Evolutionary conservation across 2,888 invertebrate genomes (phyloP).

Genomic region (Tanypteryx hageni): DNA sequence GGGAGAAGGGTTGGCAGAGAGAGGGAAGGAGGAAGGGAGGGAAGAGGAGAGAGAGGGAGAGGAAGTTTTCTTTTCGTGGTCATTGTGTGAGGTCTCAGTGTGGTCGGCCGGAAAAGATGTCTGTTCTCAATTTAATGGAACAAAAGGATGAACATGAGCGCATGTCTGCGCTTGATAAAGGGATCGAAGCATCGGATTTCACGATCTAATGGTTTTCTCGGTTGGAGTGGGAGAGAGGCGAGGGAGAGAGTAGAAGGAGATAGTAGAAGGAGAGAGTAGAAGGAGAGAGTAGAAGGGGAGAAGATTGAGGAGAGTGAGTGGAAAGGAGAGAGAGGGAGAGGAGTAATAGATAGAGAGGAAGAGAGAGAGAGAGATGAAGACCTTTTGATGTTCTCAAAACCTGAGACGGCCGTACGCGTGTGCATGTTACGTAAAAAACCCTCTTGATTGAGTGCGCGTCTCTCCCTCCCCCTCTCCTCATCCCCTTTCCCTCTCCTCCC

Average conservation of each 20-base stretch:
- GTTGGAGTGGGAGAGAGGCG: background rate
- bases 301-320: background rate
- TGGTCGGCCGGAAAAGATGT: slow-evolving; percentile 55
- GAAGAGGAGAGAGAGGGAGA: background rate
- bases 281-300: background rate
- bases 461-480: too few relatives aligned
- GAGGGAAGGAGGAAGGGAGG: background rate
- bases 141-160: slow-evolving; percentile 57
- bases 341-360: too few relatives aligned
- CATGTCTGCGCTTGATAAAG: slow-evolving; percentile 60
- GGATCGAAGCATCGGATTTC: slow-evolving; percentile 61
- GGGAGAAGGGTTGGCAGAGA: background rate
- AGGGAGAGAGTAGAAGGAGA: background rate
- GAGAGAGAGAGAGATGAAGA: too few relatives aligned
- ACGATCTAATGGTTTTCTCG: slow-evolving; percentile 59
- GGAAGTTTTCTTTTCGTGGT: slow-evolving; percentile 60
- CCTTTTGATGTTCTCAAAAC: too few relatives aligned
- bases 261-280: background rate
- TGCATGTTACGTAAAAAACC: too few relatives aligned
- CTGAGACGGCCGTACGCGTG: too few relatives aligned
- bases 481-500: too few relatives aligned
- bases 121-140: slow-evolving; percentile 62
- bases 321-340: background rate
- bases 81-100: slow-evolving; percentile 55
- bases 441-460: too few relatives aligned